Conservation (phyloP, 1,140 invertebrate species). For the Calliphora vicina region DNA sequence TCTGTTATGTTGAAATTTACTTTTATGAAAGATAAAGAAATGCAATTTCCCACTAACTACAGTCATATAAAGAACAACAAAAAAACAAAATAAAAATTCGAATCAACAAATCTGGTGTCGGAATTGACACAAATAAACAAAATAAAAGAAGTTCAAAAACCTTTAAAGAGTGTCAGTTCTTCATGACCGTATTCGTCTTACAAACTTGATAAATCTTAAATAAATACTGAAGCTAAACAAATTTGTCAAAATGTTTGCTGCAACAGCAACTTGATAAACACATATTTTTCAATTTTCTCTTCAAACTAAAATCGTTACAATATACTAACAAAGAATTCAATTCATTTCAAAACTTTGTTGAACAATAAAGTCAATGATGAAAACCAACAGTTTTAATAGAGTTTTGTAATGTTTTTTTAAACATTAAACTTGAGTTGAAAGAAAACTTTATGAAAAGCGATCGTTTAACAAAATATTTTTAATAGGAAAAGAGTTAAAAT, state of each 20-base stretch:
- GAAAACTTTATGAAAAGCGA: no score
- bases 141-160: background rate
- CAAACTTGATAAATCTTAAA: background rate
- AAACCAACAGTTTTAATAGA: no score
- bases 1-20: no score
- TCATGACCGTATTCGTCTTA: background rate
- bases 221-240: constrained; percentile 5
- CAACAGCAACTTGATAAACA: background rate
- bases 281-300: no score
- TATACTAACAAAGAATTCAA: no score
- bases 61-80: background rate
- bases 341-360: no score
- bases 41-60: background rate
- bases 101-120: background rate
- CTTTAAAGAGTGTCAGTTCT: background rate
- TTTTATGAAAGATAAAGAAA: background rate
- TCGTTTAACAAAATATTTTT: no score
- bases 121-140: background rate
- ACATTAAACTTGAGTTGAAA: no score
- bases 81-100: background rate
- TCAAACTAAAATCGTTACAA: no score
- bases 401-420: no score
- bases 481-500: no score
- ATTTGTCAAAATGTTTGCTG: background rate
- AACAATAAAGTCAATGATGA: no score